Evolutionary conservation across 2,888 invertebrate genomes (phyloP), one percentile per base, ranked within the genome.

Genomic region (Euzetes globulus): DNA sequence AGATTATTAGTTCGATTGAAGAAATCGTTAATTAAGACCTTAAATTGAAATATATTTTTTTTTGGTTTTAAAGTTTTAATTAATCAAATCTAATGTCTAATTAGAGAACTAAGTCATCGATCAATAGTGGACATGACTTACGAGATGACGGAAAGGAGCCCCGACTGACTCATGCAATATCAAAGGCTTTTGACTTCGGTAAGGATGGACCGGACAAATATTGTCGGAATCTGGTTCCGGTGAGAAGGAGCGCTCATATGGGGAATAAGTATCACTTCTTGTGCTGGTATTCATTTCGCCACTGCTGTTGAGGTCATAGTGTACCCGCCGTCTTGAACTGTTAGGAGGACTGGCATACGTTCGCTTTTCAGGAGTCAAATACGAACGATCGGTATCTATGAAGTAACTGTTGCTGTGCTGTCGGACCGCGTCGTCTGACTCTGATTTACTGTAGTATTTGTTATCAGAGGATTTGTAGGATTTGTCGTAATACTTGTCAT

Each of bases 381-480:
- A 70, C 3, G 11, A 19, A 13, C 27, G 22, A 47, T 70, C 70
- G 6, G n/a, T 27, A 25, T 70, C 17, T 4, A 45, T 45, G 22
- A 70, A 70, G 47, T 70, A 70, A 37, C 17, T 25, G 70, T 65
- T 65, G 41, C 41, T 65, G 41, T 65, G 41, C 22, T 65, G 65
- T 22, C 19, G 65, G 7, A 41, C 11, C 5, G 7, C 6, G 17
- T 63, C 63, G 19, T 63, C 63, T 4, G 63, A 33, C 1, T 55
- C 25, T 22, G 55, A 55, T 25, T 55, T 55, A 19, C 25, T 55
- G n/a, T 25, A 9, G 15, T 33, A 37, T 25, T 63, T 63, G 37
- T 63, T 27, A 15, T 63, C 63, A 63, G 15, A 37, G 2, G 27
- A 27, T 15, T 47, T 41, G 11, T 19, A 25, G 25, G 4, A 47